A percentile compares a stretch with the other conserved stretches of the same genome.
phyloP scores from a whole-genome alignment of 1,140 invertebrate species.

The Macrocentrus cingulum region DNA sequence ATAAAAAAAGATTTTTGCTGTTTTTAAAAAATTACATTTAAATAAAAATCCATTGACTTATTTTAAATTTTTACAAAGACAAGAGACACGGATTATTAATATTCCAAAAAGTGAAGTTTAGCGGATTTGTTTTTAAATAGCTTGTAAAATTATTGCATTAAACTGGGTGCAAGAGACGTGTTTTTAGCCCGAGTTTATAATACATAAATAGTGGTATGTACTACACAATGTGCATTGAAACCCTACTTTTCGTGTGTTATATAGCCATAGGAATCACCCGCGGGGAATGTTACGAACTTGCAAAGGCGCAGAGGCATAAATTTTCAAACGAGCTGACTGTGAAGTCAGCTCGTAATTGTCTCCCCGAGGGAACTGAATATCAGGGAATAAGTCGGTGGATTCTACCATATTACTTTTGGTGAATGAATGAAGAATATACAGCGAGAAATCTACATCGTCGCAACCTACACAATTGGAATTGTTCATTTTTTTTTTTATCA shows the following conservation, averaged over 20 bases:
- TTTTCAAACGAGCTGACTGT: constrained; percentile 21
- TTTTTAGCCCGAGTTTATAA: no score
- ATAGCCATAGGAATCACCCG: background rate
- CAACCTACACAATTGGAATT: background rate
- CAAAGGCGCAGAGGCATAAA: constrained; percentile 18
- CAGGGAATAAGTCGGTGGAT: constrained; percentile 14
- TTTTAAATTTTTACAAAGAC: no score
- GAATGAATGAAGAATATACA: background rate
- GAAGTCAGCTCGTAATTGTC: constrained; percentile 19
- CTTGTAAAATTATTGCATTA: no score
- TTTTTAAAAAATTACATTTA: no score
- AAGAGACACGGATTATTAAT: no score
- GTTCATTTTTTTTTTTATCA: background rate
- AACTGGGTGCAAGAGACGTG: no score
- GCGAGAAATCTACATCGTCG: background rate
- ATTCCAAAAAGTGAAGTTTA: no score
- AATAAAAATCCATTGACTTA: no score
- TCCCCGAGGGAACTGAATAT: constrained; percentile 16
- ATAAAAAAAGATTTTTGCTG: no score
- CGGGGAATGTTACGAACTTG: constrained; percentile 10
- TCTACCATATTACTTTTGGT: constrained; percentile 13
- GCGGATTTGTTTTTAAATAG: no score
- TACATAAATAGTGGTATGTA: background rate
- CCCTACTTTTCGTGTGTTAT: no score
- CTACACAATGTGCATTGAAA: background rate